Conservation (phyloP, 2,888 invertebrate genomes). For the Anarsia innoxiella region DNA sequence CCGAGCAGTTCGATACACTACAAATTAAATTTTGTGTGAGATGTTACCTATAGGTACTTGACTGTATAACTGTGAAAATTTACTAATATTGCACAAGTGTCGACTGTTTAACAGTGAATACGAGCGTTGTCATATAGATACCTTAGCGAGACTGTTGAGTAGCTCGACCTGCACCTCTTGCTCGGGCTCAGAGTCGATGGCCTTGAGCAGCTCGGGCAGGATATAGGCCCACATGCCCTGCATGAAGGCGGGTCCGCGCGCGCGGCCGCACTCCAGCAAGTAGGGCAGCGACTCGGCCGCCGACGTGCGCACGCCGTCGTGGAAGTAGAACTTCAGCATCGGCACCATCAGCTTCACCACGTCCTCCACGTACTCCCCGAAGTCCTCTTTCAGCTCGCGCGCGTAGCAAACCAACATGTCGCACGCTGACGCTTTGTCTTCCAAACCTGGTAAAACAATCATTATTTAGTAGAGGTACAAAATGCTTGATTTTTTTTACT, state of each 20-base stretch:
- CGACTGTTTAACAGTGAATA: too few species aligned
- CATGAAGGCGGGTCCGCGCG: conserved; percentile 81
- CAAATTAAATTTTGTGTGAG: too few species aligned
- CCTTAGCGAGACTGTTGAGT: conserved; percentile 85
- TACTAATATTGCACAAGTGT: too few species aligned
- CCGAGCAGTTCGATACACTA: conserved; percentile 93
- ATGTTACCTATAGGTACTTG: too few species aligned
- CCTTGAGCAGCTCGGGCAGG: conserved; percentile 89
- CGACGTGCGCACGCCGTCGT: conserved; percentile 93
- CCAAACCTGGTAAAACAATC: conserved; percentile 87
- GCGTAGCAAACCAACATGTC: conserved; percentile 98
- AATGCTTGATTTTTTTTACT: too few species aligned
- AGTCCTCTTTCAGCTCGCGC: conserved; percentile 90
- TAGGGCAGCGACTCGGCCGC: conserved; percentile 94
- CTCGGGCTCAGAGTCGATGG: conserved; percentile 94
- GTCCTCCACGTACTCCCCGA: conserved; percentile 76
- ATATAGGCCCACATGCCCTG: conserved; percentile 91
- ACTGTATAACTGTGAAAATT: too few species aligned
- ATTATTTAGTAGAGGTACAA: too few species aligned
- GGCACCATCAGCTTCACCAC: conserved; percentile 89
- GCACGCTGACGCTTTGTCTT: conserved; percentile 97
- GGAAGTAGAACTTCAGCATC: conserved; percentile 94
- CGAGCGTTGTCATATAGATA: too few species aligned
- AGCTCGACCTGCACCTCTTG: conserved; percentile 89
- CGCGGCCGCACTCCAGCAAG: conserved; percentile 89